phyloP scores from a whole-genome alignment of 2,888 invertebrate species.

The Pachliopta kotzebuea region DNA sequence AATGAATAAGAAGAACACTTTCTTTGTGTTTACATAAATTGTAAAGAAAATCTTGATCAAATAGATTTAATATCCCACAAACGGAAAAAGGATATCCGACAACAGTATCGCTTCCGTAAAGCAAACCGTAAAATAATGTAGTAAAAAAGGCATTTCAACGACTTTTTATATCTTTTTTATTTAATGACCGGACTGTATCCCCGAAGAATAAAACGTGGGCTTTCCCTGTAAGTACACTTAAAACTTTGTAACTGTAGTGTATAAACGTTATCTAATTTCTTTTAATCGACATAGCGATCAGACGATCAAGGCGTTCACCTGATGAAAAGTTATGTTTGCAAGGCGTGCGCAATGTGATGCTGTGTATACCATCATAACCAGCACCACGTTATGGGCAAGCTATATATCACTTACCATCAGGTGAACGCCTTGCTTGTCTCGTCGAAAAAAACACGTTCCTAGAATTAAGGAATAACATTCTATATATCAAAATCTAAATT shows the following conservation, averaged over 20 bases:
- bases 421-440: too few relatives aligned
- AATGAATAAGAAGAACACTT: not conserved
- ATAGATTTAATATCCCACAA: constrained; percentile 13
- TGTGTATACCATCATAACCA: too few relatives aligned
- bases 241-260: constrained; percentile 23
- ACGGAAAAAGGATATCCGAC: constrained; percentile 21
- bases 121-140: constrained; percentile 28
- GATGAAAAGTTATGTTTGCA: too few relatives aligned
- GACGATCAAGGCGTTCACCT: too few relatives aligned
- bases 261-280: constrained; percentile 20
- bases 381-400: too few relatives aligned
- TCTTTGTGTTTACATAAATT: not conserved
- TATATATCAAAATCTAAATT: too few relatives aligned
- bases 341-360: too few relatives aligned
- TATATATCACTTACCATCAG: too few relatives aligned
- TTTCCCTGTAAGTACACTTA: constrained; percentile 27
- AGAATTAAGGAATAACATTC: too few relatives aligned
- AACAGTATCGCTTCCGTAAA: constrained; percentile 28
- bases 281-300: too few relatives aligned
- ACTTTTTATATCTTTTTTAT: constrained; percentile 29
- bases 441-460: too few relatives aligned
- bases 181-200: constrained; percentile 24
- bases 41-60: constrained; percentile 4
- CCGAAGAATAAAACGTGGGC: constrained; percentile 26
- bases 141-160: constrained; percentile 17